phyloP scores from a whole-genome alignment of 2,797 vertebrate species.

The Glyptemys insculpta region DNA sequence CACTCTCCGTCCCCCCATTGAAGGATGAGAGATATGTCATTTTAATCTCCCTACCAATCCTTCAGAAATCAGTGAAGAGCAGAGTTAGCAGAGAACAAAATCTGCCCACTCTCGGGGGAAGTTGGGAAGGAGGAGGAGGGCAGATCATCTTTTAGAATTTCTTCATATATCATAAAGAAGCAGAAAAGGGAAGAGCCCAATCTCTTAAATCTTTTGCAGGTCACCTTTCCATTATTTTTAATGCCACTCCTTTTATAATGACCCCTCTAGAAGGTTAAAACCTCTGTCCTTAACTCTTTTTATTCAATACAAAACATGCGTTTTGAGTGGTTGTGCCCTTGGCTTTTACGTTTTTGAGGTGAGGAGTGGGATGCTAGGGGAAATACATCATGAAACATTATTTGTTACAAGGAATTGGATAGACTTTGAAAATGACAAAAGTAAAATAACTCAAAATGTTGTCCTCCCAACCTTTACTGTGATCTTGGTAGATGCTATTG shows the following conservation, averaged over 20 bases:
- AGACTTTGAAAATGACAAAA: conserved; percentile 57
- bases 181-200: conserved; percentile 35
- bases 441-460: conserved; percentile 46
- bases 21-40: neutral
- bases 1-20: neutral
- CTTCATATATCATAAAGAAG: conserved; percentile 21
- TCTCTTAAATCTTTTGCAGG: conserved; percentile 23
- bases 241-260: conserved; percentile 56
- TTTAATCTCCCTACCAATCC: neutral
- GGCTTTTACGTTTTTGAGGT: conserved; percentile 48
- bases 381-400: conserved; percentile 62
- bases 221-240: conserved; percentile 61
- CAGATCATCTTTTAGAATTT: conserved; percentile 1
- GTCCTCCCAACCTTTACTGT: conserved; percentile 58
- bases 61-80: neutral
- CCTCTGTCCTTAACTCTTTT: conserved; percentile 51
- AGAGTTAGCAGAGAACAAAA: neutral
- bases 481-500: conserved; percentile 42
- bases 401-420: conserved; percentile 54
- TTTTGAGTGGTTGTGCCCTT: conserved; percentile 63
- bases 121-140: neutral
- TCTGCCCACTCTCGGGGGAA: neutral
- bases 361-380: conserved; percentile 29
- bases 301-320: conserved; percentile 38
- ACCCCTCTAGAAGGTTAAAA: conserved; percentile 63